A percentile compares a stretch with the other conserved stretches of the same genome.
phyloP scores from a whole-genome alignment of 2,888 invertebrate species.

The Aphodius sticticus region DNA sequence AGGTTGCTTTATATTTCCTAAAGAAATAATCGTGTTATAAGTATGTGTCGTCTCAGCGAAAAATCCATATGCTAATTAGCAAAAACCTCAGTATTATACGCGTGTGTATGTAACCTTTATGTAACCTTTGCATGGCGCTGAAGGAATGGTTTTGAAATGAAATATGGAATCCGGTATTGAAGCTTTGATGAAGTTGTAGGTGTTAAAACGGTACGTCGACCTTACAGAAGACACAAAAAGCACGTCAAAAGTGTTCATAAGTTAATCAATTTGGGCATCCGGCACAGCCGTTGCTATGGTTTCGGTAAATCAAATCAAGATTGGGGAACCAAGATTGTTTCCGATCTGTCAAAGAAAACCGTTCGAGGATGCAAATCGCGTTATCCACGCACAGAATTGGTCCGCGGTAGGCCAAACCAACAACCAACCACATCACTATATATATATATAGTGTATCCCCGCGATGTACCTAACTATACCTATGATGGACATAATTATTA shows the following conservation, averaged over 20 bases:
- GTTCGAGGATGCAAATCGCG: not conserved
- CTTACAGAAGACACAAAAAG: not conserved
- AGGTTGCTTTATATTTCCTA: too few species aligned
- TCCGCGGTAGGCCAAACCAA: too few species aligned
- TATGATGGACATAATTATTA: too few species aligned
- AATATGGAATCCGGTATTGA: not conserved
- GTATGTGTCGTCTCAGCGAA: too few species aligned
- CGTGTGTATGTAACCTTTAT: too few species aligned
- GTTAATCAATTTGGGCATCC: not conserved
- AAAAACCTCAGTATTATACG: too few species aligned
- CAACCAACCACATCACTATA: not conserved
- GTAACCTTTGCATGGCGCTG: too few species aligned
- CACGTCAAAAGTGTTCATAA: not conserved
- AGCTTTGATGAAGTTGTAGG: not conserved
- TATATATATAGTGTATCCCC: too few species aligned
- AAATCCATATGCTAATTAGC: too few species aligned
- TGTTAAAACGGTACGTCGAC: not conserved
- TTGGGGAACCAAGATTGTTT: not conserved
- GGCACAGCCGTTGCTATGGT: not conserved
- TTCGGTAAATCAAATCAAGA: not conserved
- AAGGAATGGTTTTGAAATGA: not conserved
- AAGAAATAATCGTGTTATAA: too few species aligned
- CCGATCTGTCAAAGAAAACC: not conserved
- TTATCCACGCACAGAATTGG: not conserved
- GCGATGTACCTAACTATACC: too few species aligned